phyloP scores from a whole-genome alignment of 2,888 invertebrate genomes.

The Mesorhabditis spiculigera region DNA sequence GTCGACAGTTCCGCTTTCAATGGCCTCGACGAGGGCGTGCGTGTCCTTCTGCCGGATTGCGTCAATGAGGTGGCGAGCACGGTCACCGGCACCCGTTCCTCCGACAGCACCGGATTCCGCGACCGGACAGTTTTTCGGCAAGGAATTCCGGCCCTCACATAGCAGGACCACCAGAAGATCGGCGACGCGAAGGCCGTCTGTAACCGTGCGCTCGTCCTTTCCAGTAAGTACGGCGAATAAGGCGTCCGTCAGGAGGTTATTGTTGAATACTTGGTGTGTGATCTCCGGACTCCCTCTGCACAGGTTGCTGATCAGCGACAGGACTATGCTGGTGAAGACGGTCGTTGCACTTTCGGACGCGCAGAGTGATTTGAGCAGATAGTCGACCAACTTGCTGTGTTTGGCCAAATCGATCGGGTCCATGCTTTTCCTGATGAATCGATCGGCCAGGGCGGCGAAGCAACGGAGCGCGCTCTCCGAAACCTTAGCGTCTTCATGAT shows the following conservation, averaged over 20 bases:
- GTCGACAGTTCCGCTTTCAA: conserved; percentile 81
- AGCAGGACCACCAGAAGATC: conserved; percentile 86
- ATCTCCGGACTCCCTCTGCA: conserved; percentile 92
- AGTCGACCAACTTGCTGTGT: conserved; percentile 65
- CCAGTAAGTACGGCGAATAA: conserved; percentile 42
- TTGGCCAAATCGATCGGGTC: conserved; percentile 93
- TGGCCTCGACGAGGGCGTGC: conserved; percentile 90
- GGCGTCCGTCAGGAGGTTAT: conserved; percentile 35
- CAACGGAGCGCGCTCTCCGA: conserved; percentile 94
- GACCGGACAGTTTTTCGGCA: conserved; percentile 30
- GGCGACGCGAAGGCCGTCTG: conserved; percentile 94
- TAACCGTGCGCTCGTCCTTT: conserved; percentile 69
- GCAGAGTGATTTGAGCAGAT: background rate
- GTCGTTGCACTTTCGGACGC: conserved; percentile 18
- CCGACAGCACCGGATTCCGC: conserved; percentile 10
- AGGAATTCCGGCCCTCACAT: conserved; percentile 72
- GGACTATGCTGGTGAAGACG: conserved; percentile 81
- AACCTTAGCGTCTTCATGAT: conserved; percentile 51
- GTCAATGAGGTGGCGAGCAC: conserved; percentile 90
- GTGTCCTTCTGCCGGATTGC: conserved; percentile 90
- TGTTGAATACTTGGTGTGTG: conserved; percentile 68
- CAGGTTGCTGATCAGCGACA: conserved; percentile 87
- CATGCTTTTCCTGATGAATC: conserved; percentile 78
- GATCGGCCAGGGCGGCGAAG: conserved; percentile 94
- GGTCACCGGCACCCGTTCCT: conserved; percentile 65